phyloP scores from a whole-genome alignment of 2,113 vertebrate genomes.

The Octodon degus region DNA sequence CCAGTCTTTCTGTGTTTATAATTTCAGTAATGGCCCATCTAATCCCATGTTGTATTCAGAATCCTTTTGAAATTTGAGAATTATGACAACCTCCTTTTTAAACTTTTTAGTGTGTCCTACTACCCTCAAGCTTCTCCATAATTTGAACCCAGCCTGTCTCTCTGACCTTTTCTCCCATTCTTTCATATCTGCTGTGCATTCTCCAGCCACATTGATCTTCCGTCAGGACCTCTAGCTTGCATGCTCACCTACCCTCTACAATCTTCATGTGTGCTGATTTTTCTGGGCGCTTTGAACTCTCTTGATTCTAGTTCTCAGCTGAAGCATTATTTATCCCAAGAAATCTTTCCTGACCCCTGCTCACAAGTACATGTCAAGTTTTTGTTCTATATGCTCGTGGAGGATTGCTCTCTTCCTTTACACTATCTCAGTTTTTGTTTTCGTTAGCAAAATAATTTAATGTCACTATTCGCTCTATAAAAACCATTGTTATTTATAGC shows the following conservation, averaged over 20 bases:
- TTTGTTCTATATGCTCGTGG: slow-evolving; percentile 15
- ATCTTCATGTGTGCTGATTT: background rate
- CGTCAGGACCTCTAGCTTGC: background rate
- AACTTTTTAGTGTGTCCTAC: background rate
- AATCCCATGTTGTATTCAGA: background rate
- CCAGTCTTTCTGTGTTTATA: background rate
- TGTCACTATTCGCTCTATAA: slow-evolving; percentile 45
- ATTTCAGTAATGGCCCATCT: background rate
- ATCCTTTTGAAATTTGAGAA: slow-evolving; percentile 47
- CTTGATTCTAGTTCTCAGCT: background rate
- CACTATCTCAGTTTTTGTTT: slow-evolving; percentile 33
- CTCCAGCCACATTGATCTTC: background rate
- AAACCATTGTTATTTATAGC: slow-evolving; percentile 34
- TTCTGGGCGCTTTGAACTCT: background rate
- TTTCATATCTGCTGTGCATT: background rate
- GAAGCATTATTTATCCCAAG: background rate
- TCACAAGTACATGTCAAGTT: background rate
- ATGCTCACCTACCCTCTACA: background rate
- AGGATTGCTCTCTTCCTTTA: slow-evolving; percentile 12
- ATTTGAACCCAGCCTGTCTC: background rate
- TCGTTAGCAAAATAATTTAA: slow-evolving; percentile 43
- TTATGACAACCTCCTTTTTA: background rate
- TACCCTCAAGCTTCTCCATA: background rate
- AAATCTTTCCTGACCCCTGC: background rate
- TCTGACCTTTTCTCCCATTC: background rate